These are phyloP conservation scores for Pachymerium ferrugineum DNA, from an alignment of 2,888 invertebrate species.

Conservation along the genomic window DNA sequence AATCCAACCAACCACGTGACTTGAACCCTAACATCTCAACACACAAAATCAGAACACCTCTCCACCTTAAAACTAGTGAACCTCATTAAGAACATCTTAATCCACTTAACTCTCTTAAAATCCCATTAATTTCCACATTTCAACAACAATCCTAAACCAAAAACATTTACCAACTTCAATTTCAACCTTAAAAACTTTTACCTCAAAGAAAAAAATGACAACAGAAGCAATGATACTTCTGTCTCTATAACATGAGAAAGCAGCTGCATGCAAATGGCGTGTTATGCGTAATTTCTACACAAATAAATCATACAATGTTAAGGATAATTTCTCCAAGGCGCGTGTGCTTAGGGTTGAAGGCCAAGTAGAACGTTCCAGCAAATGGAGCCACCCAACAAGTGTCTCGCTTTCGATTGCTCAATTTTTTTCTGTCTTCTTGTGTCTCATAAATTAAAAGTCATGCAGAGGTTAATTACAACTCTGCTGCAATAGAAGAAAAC, in stretches of 20 bases:
- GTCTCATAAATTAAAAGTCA: neutral
- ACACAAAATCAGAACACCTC: too few species aligned
- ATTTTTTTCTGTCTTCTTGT: neutral
- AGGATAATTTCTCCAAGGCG: neutral
- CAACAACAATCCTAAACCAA: too few species aligned
- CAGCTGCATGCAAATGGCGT: neutral
- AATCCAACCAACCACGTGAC: too few species aligned
- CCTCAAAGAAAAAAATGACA: neutral
- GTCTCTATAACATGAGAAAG: neutral
- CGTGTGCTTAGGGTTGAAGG: neutral
- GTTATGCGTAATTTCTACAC: neutral
- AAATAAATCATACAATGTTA: neutral
- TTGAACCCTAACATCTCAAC: too few species aligned
- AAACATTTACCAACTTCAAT: too few species aligned
- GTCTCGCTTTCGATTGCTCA: neutral
- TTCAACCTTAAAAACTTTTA: too few species aligned
- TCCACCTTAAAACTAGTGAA: too few species aligned
- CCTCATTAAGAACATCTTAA: too few species aligned
- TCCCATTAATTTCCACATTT: too few species aligned
- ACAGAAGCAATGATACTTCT: neutral
- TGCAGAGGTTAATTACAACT: neutral
- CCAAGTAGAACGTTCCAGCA: neutral
- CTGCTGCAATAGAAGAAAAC: too few species aligned
- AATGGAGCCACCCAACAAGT: neutral
- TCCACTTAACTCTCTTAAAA: too few species aligned